These are phyloP conservation scores for Lasioglossum lativentre DNA, from an alignment of 2,888 invertebrate genomes.

Conservation along the genomic window DNA sequence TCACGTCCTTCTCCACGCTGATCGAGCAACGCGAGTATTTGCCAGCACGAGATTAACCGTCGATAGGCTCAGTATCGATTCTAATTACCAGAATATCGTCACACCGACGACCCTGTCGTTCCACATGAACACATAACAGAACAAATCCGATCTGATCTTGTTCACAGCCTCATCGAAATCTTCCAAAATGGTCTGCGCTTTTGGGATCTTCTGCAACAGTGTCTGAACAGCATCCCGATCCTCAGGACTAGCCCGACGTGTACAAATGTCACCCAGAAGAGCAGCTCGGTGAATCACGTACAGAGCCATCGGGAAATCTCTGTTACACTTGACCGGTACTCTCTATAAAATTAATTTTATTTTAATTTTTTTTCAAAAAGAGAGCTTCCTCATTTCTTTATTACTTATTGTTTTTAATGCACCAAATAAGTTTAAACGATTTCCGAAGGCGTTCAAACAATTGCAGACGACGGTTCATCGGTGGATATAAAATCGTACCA, in stretches of 20 bases:
- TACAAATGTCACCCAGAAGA: constrained; percentile 68
- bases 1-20: constrained; percentile 41
- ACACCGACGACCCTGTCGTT: constrained; percentile 85
- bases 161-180: constrained; percentile 72
- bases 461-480: background rate
- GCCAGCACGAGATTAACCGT: no score
- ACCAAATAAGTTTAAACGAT: no score
- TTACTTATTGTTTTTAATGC: no score
- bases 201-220: constrained; percentile 71
- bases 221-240: constrained; percentile 67
- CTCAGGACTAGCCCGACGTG: constrained; percentile 69
- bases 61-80: background rate
- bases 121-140: constrained; percentile 83
- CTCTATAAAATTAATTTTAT: no score
- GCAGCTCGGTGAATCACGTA: constrained; percentile 84
- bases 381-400: no score
- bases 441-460: background rate
- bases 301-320: constrained; percentile 84
- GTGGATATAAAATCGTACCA: constrained; percentile 81
- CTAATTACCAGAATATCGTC: constrained; percentile 84
- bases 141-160: constrained; percentile 72
- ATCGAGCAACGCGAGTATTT: background rate
- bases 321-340: constrained; percentile 79
- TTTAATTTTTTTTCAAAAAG: no score
- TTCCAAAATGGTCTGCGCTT: constrained; percentile 57